Base-by-base conservation (phyloP, 92 coral and sea anemone genomes). In the Zoanthus solanderi region DNA sequence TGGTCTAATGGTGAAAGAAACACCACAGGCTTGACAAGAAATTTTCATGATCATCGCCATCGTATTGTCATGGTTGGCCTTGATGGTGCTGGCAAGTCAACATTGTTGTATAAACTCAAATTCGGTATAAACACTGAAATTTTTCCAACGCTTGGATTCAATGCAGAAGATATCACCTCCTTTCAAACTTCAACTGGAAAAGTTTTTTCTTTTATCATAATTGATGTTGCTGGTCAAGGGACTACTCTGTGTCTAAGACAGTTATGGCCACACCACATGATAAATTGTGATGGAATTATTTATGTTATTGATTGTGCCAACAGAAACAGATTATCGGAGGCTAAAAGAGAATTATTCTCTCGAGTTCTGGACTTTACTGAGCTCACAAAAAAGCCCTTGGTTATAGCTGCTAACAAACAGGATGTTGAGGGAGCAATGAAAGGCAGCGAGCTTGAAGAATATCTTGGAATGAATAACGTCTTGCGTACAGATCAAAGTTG, bases 391-490 rank as follows among this genome's bases (percentile, higher is more conserved):
- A 3, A 42, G 15, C 85, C 85, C 0, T 61, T 80, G 58, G 52
- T 80, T 46, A 29, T 80, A 63, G 52, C 46, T 46, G 85, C 85
- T 10, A 80, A 80, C 85, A 80, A 80, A 18, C 85, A 80, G 57
- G 85, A 80, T 15, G 73, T 80, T 14, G 44, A 80, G 17, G 85
- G 85, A 65, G 85, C 85, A 42, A 0, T 80, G 56, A 63, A 17
- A n/a, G 85, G 85, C 4, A 56, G 46, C 2, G 85, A 80, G 45
- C 85, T 80, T 11, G 85, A 32, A 12, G 10, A 12, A 5, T 65
- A 63, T 52, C 50, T 80, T 5, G 85, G 60, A 46, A 48, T 80
- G 50, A 44, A 34, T 63, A n/a, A 32, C 13, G 58, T 42, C 18
- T 37, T 37, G 42, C 4, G 42, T 7, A 12, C 85, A 18, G 32